Base-by-base conservation (phyloP, 2,888 invertebrate genomes). In the Ecliptopera silaceata region DNA sequence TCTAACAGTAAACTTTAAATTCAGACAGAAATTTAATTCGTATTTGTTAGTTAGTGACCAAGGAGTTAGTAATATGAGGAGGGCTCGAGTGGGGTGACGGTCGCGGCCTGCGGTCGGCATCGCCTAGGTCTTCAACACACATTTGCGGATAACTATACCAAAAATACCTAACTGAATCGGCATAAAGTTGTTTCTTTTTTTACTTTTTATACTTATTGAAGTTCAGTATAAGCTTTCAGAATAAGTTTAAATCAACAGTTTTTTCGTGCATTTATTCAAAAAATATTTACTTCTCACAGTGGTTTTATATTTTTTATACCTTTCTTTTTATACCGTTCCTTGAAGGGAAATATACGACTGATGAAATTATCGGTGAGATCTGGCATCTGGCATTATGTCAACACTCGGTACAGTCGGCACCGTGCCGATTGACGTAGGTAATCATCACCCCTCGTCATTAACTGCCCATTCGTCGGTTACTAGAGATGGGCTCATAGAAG, bases 81-180 rank as follows among this genome's bases (percentile, higher is more conserved):
- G 46, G 17, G 22, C n/a, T 20, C 8, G 12, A 29, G 43, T 26
- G 18, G 11, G 18, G 29, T 39, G 6, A 13, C 22, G 2, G 48
- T 11, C 18, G 29, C 15, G 42, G 38, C 18, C 43, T 59, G 63
- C 44, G 56, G 59, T 61, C 44, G 26, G 18, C 50, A 56, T 18
- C 59, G 59, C 15, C 50, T 61, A 59, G 26, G 63, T 59, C 54
- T 54, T 61, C 59, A 44, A 12, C 18, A 43, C 34, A 18, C 13
- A 42, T 6, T 10, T 17, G 18, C 31, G 17, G 8, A 47, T 26
- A 26, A 1, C 26, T 8, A 6, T 26, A 26, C 26, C 26, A 8
- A 26, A 1, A 2, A 22, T 22, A 22, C 4, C 22, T 22, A 22
- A 1, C 22, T 22, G 6, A 13, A 13, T 34, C n/a, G n/a, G n/a